A percentile compares a stretch with the other conserved stretches of the same genome.
Conservation (phyloP, 2,797 vertebrate genomes). For the Semotilus atromaculatus region DNA sequence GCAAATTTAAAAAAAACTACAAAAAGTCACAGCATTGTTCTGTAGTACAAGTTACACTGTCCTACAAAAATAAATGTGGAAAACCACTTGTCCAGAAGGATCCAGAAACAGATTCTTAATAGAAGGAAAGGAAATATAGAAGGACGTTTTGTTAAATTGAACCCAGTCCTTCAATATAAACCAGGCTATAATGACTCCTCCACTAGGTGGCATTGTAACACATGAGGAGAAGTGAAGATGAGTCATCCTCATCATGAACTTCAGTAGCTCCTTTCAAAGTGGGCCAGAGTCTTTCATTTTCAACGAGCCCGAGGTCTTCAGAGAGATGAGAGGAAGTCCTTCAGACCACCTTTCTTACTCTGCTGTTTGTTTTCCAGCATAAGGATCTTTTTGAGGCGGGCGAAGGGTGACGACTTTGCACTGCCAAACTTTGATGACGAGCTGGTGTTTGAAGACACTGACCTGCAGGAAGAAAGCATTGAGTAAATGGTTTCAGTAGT, state of each 20-base stretch:
- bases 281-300: constrained; percentile 4
- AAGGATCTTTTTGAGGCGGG: constrained; percentile 88
- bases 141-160: background rate
- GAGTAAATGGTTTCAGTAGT: background rate
- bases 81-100: constrained; percentile 1
- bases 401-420: constrained; percentile 83
- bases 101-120: background rate
- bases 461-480: constrained; percentile 69
- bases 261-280: constrained; percentile 60
- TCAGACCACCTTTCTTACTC: constrained; percentile 83
- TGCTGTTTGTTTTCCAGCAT: constrained; percentile 79
- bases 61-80: background rate
- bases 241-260: constrained; percentile 52
- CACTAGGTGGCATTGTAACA: constrained; percentile 58
- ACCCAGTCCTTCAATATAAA: background rate
- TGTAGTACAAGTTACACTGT: constrained; percentile 7
- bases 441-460: constrained; percentile 62
- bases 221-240: constrained; percentile 52
- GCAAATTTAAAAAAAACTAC: constrained; percentile 32
- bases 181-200: constrained; percentile 42
- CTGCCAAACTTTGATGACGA: constrained; percentile 77
- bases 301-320: constrained; percentile 66
- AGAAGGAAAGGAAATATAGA: constrained; percentile 12
- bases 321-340: constrained; percentile 89
- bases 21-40: constrained; percentile 34